Percentiles rank a stretch among this genome's conserved stretches.
phyloP scores from a whole-genome alignment of 2,888 invertebrate species.

The Xestia rhomboidea region DNA sequence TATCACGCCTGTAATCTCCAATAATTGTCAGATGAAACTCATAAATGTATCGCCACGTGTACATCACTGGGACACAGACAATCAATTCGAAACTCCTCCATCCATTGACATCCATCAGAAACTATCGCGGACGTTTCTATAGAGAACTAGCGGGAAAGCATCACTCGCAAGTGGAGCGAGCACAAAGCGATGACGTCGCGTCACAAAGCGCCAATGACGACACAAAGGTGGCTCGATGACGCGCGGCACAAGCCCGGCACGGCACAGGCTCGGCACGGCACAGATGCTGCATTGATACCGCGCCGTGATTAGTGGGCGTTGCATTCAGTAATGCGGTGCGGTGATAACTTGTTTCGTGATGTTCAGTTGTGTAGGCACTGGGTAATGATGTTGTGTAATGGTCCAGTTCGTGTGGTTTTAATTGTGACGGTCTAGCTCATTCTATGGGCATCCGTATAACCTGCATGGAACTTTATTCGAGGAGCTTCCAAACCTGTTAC shows the following conservation, averaged over 20 bases:
- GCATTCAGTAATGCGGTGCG: constrained; percentile 54
- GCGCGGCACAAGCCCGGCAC: constrained; percentile 18
- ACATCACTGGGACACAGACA: constrained; percentile 33
- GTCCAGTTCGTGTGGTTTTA: neutral
- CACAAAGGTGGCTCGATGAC: constrained; percentile 66
- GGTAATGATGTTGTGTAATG: constrained; percentile 2
- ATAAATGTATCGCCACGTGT: constrained; percentile 13
- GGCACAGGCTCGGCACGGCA: constrained; percentile 13
- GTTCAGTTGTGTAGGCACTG: constrained; percentile 28
- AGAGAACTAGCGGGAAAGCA: constrained; percentile 61
- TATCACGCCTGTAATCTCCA: neutral
- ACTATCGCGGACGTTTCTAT: constrained; percentile 63
- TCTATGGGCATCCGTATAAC: neutral
- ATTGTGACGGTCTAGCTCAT: neutral
- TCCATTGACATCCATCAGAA: constrained; percentile 64
- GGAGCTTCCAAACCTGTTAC: neutral
- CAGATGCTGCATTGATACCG: constrained; percentile 28
- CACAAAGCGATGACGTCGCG: constrained; percentile 67
- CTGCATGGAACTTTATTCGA: neutral
- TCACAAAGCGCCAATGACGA: constrained; percentile 63
- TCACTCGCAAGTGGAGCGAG: constrained; percentile 54
- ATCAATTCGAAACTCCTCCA: constrained; percentile 57
- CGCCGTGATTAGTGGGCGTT: constrained; percentile 60
- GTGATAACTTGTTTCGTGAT: constrained; percentile 51
- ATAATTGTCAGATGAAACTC: neutral